Conservation (phyloP, 2,888 invertebrate genomes). For the Agonopterix alstromeriana region DNA sequence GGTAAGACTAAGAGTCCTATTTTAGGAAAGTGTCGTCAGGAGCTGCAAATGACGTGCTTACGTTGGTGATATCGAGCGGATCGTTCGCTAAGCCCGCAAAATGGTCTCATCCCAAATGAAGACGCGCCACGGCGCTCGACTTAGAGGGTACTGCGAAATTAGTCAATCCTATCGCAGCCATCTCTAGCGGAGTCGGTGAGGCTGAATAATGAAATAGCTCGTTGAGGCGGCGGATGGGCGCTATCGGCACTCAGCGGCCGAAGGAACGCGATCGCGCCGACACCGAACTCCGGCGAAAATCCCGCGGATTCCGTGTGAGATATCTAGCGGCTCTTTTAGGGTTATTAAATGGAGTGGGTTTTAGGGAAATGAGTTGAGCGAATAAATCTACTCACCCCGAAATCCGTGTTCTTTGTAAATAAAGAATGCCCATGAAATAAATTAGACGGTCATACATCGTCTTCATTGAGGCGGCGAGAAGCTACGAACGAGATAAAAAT, state of each 20-base stretch:
- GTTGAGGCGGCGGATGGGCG: conserved; percentile 48
- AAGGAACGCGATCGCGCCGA: conserved; percentile 43
- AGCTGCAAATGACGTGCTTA: conserved; percentile 65
- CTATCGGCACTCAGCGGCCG: conserved; percentile 46
- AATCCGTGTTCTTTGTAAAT: conserved; percentile 56
- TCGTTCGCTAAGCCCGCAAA: conserved; percentile 53
- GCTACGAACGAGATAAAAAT: conserved; percentile 32
- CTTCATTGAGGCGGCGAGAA: conserved; percentile 43
- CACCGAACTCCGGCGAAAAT: conserved; percentile 52
- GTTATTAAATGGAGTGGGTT: conserved; percentile 73
- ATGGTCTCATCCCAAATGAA: conserved; percentile 58
- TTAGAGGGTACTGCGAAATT: conserved; percentile 58
- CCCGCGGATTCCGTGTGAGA: conserved; percentile 66
- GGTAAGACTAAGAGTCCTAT: conserved; percentile 29
- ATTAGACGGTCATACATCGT: conserved; percentile 58
- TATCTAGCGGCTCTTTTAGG: conserved; percentile 63
- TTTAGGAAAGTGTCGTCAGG: conserved; percentile 31
- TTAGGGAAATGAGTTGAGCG: conserved; percentile 63
- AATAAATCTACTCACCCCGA: conserved; percentile 56
- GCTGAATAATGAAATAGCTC: conserved; percentile 73
- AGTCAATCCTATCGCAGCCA: conserved; percentile 66
- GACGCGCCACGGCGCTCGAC: conserved; percentile 43
- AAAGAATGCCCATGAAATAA: conserved; percentile 57
- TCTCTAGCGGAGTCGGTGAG: conserved; percentile 51
- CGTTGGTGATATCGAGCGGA: conserved; percentile 48